These are phyloP conservation scores for Semaprochilodus insignis DNA, from an alignment of 2,797 vertebrate genomes.

Conservation along the genomic window DNA sequence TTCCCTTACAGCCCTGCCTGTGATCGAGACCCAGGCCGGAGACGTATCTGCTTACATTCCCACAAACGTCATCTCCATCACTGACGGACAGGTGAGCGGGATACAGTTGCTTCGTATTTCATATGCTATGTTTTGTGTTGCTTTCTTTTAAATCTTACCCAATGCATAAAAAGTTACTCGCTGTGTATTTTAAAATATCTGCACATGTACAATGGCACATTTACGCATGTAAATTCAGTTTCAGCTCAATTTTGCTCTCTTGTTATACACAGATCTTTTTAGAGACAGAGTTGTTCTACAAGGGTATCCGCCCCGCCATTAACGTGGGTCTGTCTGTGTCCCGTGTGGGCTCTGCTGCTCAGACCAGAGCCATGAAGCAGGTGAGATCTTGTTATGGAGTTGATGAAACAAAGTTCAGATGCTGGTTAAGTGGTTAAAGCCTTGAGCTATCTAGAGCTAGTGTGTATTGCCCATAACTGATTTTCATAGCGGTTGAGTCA, in stretches of 20 bases:
- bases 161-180: no score
- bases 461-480: no score
- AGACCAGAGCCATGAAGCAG: conserved; percentile 99
- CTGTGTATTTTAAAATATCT: no score
- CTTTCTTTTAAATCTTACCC: no score
- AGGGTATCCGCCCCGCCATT: conserved; percentile 97
- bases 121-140: no score
- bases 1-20: conserved; percentile 94
- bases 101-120: no score
- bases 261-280: conserved; percentile 88
- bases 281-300: conserved; percentile 99
- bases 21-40: conserved; percentile 98
- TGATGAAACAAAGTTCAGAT: no score
- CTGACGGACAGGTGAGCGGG: conserved; percentile 90
- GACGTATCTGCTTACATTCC: conserved; percentile 99
- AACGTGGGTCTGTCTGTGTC: conserved; percentile 98
- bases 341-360: conserved; percentile 96
- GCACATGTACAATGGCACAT: no score
- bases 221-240: background rate
- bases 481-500: background rate
- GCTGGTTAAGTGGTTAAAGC: no score
- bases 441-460: no score
- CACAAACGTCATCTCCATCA: conserved; percentile 99
- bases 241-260: background rate
- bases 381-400: conserved; percentile 66